phyloP scores from a whole-genome alignment of 2,113 vertebrate genomes.

The Seriola dumerili region DNA sequence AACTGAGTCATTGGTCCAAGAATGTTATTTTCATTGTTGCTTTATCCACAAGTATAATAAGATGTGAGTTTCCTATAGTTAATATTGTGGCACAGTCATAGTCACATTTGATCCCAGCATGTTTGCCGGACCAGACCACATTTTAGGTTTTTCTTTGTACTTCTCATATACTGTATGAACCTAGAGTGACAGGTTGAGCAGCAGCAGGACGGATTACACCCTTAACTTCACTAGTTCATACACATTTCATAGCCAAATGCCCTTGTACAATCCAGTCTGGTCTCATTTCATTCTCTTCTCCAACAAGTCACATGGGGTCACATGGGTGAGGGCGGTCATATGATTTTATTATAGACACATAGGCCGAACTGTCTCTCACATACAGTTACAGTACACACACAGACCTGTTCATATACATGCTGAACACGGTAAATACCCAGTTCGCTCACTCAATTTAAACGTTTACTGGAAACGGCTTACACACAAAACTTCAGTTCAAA shows the following conservation, averaged over 20 bases:
- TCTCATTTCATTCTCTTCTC: conserved; percentile 18
- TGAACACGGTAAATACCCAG: background rate
- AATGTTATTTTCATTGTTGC: background rate
- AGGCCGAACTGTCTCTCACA: conserved; percentile 17
- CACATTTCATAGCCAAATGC: conserved; percentile 43
- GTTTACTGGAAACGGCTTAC: too few species aligned
- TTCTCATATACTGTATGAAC: background rate
- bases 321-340: conserved; percentile 73
- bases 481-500: too few species aligned
- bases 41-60: background rate
- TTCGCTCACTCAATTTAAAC: too few species aligned
- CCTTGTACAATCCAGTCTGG: conserved; percentile 8
- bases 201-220: conserved; percentile 17
- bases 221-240: conserved; percentile 17
- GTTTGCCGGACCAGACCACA: background rate
- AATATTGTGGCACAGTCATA: background rate
- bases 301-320: conserved; percentile 71
- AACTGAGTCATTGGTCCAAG: background rate
- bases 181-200: conserved; percentile 1
- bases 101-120: background rate
- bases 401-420: background rate
- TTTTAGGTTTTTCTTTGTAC: background rate
- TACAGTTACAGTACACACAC: conserved; percentile 10
- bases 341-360: conserved; percentile 51
- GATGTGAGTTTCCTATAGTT: background rate